Base-by-base conservation (phyloP, 2,113 vertebrate species). In the Anolis carolinensis region DNA sequence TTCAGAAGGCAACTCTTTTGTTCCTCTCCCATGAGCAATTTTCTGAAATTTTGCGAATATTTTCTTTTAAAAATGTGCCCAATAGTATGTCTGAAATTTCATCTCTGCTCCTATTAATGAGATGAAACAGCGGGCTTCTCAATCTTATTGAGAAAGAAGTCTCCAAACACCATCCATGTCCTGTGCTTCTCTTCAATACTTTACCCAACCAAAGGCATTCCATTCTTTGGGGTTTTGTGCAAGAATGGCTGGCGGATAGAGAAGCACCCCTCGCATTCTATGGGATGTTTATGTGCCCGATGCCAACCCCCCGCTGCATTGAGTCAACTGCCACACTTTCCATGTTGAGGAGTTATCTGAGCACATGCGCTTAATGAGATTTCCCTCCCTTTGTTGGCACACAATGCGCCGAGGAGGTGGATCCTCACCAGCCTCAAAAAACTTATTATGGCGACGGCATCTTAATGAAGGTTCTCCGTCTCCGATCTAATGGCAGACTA, bases 401-500 rank as follows among this genome's bases (percentile, higher is more conserved):
- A 20, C 4, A 81, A 7, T n/a, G 0, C 21, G 4, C 20, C 27
- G 2, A 62, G 8, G 63, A 65, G 20, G 11, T n/a, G 27, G 59
- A 27, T 86, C 68, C 55, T 67, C 30, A 39, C 23, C 68, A 79
- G 34, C 32, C 72, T 75, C 6, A 65, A 67, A 65, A 79, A 91
- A 62, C 78, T 73, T 2, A n/a, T 75, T 82, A 5, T 1, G 4
- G 7, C 18, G 89, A 82, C 81, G 32, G 59, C 34, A 7, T 21
- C 39, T 68, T 62, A 62, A 75, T 59, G 79, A 83, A 68, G 80
- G 48, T 48, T 1, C 1, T 89, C 30, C 0, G 32, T 14, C 67
- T 0, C 55, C 25, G 63, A 25, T 65, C 63, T 25, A n/a, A 81
- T 62, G 39, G 27, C 70, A 74, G 67, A 62, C 30, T 63, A 91